phyloP scores from a whole-genome alignment of 35 echinoderm and acorn worm genomes.

The Diadema setosum region DNA sequence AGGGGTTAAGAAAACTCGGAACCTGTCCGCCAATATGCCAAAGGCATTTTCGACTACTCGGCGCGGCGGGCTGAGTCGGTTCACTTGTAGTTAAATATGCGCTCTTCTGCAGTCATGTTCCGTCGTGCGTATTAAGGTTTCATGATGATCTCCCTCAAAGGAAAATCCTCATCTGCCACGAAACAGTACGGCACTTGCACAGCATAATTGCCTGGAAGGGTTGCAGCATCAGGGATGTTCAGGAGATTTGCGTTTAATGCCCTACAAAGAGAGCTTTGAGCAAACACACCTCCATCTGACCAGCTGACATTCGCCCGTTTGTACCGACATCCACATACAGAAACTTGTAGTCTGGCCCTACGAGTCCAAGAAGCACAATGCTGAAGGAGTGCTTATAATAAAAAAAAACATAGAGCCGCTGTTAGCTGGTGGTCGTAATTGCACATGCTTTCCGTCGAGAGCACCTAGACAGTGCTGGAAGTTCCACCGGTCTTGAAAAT shows the following conservation, averaged over 20 bases:
- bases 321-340: conserved; percentile 53
- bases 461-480: conserved; percentile 69
- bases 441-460: conserved; percentile 69
- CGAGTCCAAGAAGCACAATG: conserved; percentile 42
- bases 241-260: background rate
- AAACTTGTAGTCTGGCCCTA: conserved; percentile 47
- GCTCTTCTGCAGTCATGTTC: background rate
- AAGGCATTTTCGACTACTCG: conserved; percentile 65
- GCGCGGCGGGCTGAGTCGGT: conserved; percentile 42
- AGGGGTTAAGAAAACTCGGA: background rate
- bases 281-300: conserved; percentile 57
- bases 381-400: conserved; percentile 41
- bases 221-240: background rate
- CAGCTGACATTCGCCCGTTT: conserved; percentile 24
- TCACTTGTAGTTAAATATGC: conserved; percentile 70
- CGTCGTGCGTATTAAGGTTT: conserved; percentile 14
- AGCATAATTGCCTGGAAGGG: background rate
- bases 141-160: conserved; percentile 40
- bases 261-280: background rate
- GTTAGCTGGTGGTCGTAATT: conserved; percentile 33
- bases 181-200: conserved; percentile 20
- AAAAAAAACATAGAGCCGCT: conserved; percentile 24
- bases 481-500: conserved; percentile 32
- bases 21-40: conserved; percentile 53
- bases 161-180: conserved; percentile 73